Evolutionary conservation across 2,888 invertebrate genomes (phyloP).

Genomic region (Acanthosepion esculentum): DNA sequence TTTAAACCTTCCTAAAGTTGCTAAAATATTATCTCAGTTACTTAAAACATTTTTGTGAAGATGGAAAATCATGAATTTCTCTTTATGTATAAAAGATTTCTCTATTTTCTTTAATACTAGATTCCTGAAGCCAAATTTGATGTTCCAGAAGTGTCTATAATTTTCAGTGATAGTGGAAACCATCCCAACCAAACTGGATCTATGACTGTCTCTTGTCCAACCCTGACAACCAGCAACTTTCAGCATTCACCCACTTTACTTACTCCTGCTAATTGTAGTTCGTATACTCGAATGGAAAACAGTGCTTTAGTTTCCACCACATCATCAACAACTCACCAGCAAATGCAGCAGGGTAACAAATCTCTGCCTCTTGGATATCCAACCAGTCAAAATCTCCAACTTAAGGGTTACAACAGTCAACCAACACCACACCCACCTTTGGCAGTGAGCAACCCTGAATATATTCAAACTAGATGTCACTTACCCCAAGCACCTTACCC

Average conservation of each 20-base stretch:
- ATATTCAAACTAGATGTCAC: neutral
- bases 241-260: conserved; percentile 16
- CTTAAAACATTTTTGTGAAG: too few relatives aligned
- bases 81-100: neutral
- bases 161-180: conserved; percentile 62
- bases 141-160: conserved; percentile 73
- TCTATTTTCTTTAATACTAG: conserved; percentile 55
- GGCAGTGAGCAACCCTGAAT: neutral
- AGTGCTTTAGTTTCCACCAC: conserved; percentile 42
- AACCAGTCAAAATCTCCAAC: neutral
- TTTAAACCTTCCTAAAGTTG: too few relatives aligned
- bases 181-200: neutral
- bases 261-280: conserved; percentile 49
- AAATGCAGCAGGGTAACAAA: neutral
- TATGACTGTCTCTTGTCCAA: neutral
- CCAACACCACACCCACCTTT: neutral
- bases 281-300: conserved; percentile 51
- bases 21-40: too few relatives aligned
- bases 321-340: neutral
- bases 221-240: neutral
- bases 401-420: neutral
- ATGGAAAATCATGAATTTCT: neutral
- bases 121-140: conserved; percentile 65
- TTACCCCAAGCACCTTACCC: neutral
- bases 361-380: neutral